Conservation (phyloP, 2,113 vertebrate genomes). For the Sorex araneus region DNA sequence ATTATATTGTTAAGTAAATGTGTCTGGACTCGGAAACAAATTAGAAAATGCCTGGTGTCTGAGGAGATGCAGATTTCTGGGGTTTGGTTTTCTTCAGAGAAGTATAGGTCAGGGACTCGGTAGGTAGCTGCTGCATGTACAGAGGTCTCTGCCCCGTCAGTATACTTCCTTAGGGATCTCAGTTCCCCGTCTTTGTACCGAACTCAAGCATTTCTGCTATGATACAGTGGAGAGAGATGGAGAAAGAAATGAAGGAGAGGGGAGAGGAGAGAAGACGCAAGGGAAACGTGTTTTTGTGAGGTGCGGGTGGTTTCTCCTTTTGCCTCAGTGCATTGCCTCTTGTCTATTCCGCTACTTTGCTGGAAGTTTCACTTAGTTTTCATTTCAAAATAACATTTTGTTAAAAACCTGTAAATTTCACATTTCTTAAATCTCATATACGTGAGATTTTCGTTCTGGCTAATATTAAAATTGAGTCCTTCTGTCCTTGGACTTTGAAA, state of each 20-base stretch:
- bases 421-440: background rate
- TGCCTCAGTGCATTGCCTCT: constrained; percentile 33
- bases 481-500: constrained; percentile 35
- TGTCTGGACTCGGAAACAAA: background rate
- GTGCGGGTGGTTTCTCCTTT: background rate
- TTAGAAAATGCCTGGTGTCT: background rate
- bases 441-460: constrained; percentile 21
- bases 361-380: constrained; percentile 34
- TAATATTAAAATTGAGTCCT: constrained; percentile 30
- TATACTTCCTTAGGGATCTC: no score
- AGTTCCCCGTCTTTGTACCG: no score
- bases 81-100: constrained; percentile 26
- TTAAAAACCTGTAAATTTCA: background rate
- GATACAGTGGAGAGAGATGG: no score
- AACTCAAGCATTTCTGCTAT: no score
- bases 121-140: no score
- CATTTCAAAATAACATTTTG: constrained; percentile 45
- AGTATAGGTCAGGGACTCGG: background rate
- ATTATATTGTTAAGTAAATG: background rate
- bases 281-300: no score
- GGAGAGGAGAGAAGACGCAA: no score
- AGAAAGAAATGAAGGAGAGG: no score
- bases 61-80: background rate
- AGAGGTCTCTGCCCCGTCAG: no score
- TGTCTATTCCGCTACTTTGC: background rate